A percentile compares a stretch with the other conserved stretches of the same genome.
These are phyloP conservation scores for Ormyrus pomaceus DNA, from an alignment of 2,888 invertebrate species.

Conservation along the genomic window DNA sequence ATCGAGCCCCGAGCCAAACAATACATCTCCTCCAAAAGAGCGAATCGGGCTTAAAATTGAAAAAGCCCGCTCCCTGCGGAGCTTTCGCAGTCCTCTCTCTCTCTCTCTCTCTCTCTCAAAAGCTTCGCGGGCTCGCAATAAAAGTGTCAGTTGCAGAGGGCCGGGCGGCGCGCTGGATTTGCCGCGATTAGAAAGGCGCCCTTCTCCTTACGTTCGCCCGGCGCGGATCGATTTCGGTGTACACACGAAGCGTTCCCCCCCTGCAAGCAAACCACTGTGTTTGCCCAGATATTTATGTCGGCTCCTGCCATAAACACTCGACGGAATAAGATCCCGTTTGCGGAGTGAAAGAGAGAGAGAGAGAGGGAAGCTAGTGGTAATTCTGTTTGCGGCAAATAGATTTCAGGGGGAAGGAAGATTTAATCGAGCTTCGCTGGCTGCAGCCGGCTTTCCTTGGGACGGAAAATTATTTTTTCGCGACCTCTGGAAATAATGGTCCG, in stretches of 20 bases:
- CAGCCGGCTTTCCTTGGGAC: neutral
- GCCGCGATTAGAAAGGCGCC: too few relatives aligned
- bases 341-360: neutral
- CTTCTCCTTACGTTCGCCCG: too few relatives aligned
- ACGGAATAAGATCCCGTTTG: constrained; percentile 11
- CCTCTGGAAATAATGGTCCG: neutral
- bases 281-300: constrained; percentile 47
- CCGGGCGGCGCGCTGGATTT: constrained; percentile 32
- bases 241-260: too few relatives aligned
- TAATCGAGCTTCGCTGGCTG: too few relatives aligned
- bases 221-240: too few relatives aligned
- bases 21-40: neutral
- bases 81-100: too few relatives aligned
- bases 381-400: constrained; percentile 51
- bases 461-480: neutral
- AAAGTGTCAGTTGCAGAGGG: constrained; percentile 45
- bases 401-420: neutral
- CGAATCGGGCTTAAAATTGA: constrained; percentile 17
- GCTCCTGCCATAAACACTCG: constrained; percentile 47
- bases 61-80: neutral
- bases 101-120: too few relatives aligned
- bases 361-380: constrained; percentile 37
- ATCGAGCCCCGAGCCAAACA: too few relatives aligned
- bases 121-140: constrained; percentile 8
- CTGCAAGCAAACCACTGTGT: neutral